phyloP scores from a whole-genome alignment of 92 coral and sea anemone genomes.

The Desmophyllum pertusum region DNA sequence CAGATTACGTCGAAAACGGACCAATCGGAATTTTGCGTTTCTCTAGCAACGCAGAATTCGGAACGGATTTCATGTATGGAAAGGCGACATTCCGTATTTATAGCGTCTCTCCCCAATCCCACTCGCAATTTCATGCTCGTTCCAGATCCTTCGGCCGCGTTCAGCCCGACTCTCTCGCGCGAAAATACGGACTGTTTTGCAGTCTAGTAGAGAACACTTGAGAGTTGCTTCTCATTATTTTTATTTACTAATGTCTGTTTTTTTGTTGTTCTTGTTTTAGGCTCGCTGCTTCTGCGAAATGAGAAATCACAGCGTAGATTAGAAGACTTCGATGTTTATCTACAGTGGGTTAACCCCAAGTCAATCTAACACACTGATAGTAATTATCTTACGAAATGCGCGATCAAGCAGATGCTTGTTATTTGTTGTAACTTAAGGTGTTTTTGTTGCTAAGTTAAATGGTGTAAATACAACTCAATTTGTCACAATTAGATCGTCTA shows the following conservation, averaged over 20 bases:
- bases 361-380: neutral
- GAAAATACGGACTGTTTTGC: no score
- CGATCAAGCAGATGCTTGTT: neutral
- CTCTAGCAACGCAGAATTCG: no score
- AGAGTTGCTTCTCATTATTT: neutral
- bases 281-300: slow-evolving; percentile 35
- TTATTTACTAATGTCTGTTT: neutral
- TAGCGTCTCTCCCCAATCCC: no score
- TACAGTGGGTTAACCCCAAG: neutral
- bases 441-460: slow-evolving; percentile 3
- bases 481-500: neutral
- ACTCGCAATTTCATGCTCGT: no score
- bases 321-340: neutral
- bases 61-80: no score
- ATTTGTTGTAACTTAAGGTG: neutral
- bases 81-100: no score
- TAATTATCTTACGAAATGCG: neutral
- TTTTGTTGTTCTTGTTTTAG: slow-evolving; percentile 8
- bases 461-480: slow-evolving; percentile 8
- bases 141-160: no score
- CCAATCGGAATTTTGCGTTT: no score
- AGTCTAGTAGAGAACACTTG: neutral
- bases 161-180: no score
- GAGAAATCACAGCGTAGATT: slow-evolving; percentile 20
- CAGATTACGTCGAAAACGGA: no score